These are phyloP conservation scores for Scotopteryx bipunctaria DNA, from an alignment of 2,888 invertebrate genomes.

Conservation along the genomic window DNA sequence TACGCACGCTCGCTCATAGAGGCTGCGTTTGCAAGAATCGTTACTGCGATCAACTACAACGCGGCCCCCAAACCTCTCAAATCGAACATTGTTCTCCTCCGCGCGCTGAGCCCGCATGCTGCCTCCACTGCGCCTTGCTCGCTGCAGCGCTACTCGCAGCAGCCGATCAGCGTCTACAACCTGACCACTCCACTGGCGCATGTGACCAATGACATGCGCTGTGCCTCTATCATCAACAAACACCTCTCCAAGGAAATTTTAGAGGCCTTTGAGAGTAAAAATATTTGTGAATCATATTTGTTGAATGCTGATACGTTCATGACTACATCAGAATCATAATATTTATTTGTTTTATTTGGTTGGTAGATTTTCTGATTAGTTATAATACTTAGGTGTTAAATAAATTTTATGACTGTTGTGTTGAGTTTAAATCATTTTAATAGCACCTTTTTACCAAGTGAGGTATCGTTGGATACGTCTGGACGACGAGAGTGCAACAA, in stretches of 20 bases:
- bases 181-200: constrained; percentile 33
- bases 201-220: constrained; percentile 26
- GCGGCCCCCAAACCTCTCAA: constrained; percentile 36
- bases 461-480: too few species aligned
- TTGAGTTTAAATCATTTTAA: too few species aligned
- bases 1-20: constrained; percentile 53
- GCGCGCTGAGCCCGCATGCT: constrained; percentile 32
- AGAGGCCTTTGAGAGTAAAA: constrained; percentile 46
- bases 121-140: constrained; percentile 10
- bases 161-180: constrained; percentile 42
- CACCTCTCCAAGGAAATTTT: constrained; percentile 46
- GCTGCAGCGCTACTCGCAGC: constrained; percentile 39
- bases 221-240: constrained; percentile 52
- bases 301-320: constrained; percentile 45
- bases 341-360: too few species aligned
- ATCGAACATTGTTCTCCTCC: constrained; percentile 48
- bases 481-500: too few species aligned
- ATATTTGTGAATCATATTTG: constrained; percentile 56
- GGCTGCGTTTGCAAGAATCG: constrained; percentile 46
- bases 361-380: too few species aligned
- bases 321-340: constrained; percentile 16
- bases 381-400: too few species aligned
- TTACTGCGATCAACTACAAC: constrained; percentile 35
- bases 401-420: too few species aligned
- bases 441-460: too few species aligned